phyloP scores from a whole-genome alignment of 2,888 invertebrate species.

The Melikaiella ostensackeni region DNA sequence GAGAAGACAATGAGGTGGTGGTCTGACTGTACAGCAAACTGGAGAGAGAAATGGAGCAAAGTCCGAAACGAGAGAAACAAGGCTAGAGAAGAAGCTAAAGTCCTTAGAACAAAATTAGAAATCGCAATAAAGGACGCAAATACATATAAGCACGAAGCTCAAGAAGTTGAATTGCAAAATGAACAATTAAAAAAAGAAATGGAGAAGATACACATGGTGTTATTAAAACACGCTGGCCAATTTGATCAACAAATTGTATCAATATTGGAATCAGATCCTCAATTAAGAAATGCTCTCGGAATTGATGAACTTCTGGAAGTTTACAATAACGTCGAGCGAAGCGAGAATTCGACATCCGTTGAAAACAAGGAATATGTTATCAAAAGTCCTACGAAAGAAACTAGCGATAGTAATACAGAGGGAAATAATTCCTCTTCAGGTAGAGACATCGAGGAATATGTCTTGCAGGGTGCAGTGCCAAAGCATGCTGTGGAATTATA shows the following conservation, averaged over 20 bases:
- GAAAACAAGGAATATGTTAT: conserved; percentile 50
- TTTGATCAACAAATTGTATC: conserved; percentile 79
- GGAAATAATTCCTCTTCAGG: conserved; percentile 59
- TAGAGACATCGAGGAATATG: conserved; percentile 81
- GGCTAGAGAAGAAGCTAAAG: conserved; percentile 93
- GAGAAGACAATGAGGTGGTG: conserved; percentile 99
- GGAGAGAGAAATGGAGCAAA: conserved; percentile 98
- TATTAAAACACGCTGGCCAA: conserved; percentile 85
- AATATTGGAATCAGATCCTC: conserved; percentile 71
- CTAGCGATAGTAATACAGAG: conserved; percentile 42
- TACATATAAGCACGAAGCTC: conserved; percentile 86
- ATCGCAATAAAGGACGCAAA: conserved; percentile 86
- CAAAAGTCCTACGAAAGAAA: conserved; percentile 54
- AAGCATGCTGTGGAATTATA: conserved; percentile 80
- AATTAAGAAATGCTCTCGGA: conserved; percentile 67
- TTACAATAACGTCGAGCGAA: conserved; percentile 66
- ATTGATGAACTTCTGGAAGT: conserved; percentile 68
- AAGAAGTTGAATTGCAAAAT: conserved; percentile 87
- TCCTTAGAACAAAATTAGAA: conserved; percentile 89
- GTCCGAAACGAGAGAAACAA: conserved; percentile 95
- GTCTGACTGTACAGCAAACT: conserved; percentile 98
- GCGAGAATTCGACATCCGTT: conserved; percentile 57
- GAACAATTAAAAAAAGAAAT: conserved; percentile 88
- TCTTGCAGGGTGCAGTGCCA: conserved; percentile 82
- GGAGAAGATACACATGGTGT: conserved; percentile 85